These are phyloP conservation scores for Damaliscus lunatus DNA, from an alignment of 2,113 vertebrate species.

Conservation along the genomic window DNA sequence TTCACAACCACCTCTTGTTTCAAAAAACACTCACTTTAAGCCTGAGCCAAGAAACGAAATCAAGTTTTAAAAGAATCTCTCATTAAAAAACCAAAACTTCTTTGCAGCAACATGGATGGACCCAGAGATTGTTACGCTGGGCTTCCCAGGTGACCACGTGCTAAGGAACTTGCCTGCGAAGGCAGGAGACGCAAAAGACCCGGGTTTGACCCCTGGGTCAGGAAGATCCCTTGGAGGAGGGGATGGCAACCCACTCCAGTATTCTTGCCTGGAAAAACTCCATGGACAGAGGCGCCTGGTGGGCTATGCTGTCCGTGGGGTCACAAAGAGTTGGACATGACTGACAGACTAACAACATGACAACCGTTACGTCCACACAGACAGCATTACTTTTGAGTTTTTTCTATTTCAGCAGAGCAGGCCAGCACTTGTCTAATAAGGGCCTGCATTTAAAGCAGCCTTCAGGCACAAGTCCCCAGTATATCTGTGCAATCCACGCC, in stretches of 20 bases:
- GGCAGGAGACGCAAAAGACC: not conserved
- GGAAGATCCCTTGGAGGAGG: not conserved
- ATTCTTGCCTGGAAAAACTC: not conserved
- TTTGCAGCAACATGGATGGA: not conserved
- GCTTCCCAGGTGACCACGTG: not conserved
- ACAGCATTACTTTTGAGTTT: too few relatives aligned
- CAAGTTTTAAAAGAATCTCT: not conserved
- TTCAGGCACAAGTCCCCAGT: not conserved
- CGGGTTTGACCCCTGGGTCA: not conserved
- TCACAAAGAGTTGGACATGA: not conserved
- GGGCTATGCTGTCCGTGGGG: not conserved
- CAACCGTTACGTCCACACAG: rapidly evolving
- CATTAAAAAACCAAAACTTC: not conserved
- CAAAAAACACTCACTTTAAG: not conserved
- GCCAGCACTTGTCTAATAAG: too few relatives aligned
- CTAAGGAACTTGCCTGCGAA: not conserved
- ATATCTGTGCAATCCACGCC: rapidly evolving
- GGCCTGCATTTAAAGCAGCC: not conserved
- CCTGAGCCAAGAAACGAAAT: not conserved
- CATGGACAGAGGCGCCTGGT: not conserved
- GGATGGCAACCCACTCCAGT: not conserved
- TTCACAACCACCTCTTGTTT: not conserved
- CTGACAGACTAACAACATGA: not conserved
- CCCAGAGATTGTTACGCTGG: not conserved
- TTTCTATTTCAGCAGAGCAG: not conserved